phyloP scores from a whole-genome alignment of 2,113 vertebrate genomes.

The Dinomys branickii region DNA sequence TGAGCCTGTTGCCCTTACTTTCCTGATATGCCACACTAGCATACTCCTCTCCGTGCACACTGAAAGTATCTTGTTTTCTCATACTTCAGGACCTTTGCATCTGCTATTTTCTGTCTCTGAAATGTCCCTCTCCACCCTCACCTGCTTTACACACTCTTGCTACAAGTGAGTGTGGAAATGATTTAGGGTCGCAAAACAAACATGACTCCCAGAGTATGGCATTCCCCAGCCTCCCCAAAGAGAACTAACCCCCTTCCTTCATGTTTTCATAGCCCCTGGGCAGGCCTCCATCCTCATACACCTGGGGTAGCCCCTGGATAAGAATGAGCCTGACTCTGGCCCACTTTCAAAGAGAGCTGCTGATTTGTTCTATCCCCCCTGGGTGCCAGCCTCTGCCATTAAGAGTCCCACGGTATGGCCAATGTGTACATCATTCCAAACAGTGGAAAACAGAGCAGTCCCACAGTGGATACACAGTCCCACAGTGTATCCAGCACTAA shows the following conservation, averaged over 20 bases:
- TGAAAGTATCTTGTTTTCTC: neutral
- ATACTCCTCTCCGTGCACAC: neutral
- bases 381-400: neutral
- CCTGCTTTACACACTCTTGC: neutral
- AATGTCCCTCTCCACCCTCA: neutral
- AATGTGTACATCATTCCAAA: neutral
- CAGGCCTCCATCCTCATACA: neutral
- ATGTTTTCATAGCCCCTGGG: no score
- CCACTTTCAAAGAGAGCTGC: neutral
- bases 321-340: neutral
- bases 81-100: neutral
- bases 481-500: neutral
- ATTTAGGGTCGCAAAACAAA: neutral
- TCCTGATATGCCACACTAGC: neutral
- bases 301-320: neutral
- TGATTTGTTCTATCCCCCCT: neutral
- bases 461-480: neutral
- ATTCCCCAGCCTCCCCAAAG: neutral
- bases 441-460: neutral
- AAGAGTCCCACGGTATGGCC: neutral
- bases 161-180: neutral
- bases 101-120: neutral
- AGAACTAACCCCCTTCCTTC: neutral
- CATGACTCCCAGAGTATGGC: neutral
- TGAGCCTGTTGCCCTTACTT: neutral